These are phyloP conservation scores for Kryphioiulus occultus DNA, from an alignment of 2,888 invertebrate species.

Conservation along the genomic window DNA sequence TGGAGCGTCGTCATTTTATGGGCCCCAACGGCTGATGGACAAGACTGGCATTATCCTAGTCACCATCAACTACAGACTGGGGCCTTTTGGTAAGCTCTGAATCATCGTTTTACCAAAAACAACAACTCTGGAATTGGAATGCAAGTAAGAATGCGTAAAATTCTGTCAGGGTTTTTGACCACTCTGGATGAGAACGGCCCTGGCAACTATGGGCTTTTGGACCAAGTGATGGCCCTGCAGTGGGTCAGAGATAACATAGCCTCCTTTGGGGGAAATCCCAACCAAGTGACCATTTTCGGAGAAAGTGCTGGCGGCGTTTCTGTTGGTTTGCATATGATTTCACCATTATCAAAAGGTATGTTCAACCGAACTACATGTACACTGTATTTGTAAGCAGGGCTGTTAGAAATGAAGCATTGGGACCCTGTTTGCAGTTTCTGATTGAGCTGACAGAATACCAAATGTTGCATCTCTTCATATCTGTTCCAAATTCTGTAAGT, in stretches of 20 bases:
- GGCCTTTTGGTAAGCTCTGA: constrained; percentile 59
- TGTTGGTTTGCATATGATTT: constrained; percentile 41
- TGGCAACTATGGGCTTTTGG: constrained; percentile 48
- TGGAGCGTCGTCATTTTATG: constrained; percentile 57
- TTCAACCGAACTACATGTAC: too few relatives aligned
- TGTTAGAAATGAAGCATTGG: too few relatives aligned
- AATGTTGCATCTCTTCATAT: too few relatives aligned
- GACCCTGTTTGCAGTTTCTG: too few relatives aligned
- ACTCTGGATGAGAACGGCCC: constrained; percentile 45
- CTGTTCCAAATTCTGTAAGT: too few relatives aligned
- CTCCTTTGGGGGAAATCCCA: constrained; percentile 46
- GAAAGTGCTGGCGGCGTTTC: constrained; percentile 46
- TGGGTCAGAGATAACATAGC: constrained; percentile 44
- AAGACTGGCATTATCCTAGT: constrained; percentile 65
- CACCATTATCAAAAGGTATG: constrained; percentile 46
- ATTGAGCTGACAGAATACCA: too few relatives aligned
- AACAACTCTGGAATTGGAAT: neutral
- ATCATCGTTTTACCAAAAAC: neutral
- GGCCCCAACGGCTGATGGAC: constrained; percentile 65
- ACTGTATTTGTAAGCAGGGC: too few relatives aligned
- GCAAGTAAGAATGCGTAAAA: neutral
- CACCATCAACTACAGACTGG: constrained; percentile 65
- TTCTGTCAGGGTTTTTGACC: constrained; percentile 42
- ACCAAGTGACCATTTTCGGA: constrained; percentile 50
- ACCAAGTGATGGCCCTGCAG: constrained; percentile 42